phyloP scores from a whole-genome alignment of 92 coral and sea anemone species.

The Scolanthus callimorphus region DNA sequence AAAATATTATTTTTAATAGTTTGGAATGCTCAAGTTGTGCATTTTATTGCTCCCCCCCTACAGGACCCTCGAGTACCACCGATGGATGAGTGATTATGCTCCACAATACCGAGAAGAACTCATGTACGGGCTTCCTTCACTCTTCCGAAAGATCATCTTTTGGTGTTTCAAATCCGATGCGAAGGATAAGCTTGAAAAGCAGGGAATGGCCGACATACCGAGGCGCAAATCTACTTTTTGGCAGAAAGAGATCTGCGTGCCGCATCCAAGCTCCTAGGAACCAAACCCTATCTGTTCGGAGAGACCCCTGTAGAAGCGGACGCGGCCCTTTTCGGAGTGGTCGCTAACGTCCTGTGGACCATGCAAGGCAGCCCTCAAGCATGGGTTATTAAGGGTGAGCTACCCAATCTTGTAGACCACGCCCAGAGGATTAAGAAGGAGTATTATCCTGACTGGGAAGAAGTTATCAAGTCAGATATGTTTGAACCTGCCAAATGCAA shows the following conservation, averaged over 20 bases:
- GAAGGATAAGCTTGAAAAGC: conserved; percentile 48
- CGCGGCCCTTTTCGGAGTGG: conserved; percentile 62
- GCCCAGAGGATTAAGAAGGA: conserved; percentile 64
- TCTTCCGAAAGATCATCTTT: conserved; percentile 38
- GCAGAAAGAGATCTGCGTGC: conserved; percentile 81
- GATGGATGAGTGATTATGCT: conserved; percentile 60
- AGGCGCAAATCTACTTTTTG: conserved; percentile 68
- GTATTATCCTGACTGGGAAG: conserved; percentile 78
- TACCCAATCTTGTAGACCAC: conserved; percentile 61
- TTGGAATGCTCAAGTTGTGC: no score
- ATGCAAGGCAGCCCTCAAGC: conserved; percentile 62
- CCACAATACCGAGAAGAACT: conserved; percentile 19
- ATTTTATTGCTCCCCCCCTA: no score
- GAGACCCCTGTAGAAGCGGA: conserved; percentile 73
- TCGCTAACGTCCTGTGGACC: conserved; percentile 58
- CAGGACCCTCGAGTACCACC: conserved; percentile 71
- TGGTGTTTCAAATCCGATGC: conserved; percentile 35
- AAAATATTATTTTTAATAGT: no score
- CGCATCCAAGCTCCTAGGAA: conserved; percentile 62
- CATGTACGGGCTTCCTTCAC: conserved; percentile 39
- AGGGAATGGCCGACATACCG: conserved; percentile 85
- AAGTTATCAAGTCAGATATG: conserved; percentile 18
- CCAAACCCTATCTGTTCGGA: conserved; percentile 77
- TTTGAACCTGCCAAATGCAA: not conserved
- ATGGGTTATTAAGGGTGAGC: conserved; percentile 41